Conservation (phyloP, 2,888 invertebrate genomes). For the Agriotes lineatus region DNA sequence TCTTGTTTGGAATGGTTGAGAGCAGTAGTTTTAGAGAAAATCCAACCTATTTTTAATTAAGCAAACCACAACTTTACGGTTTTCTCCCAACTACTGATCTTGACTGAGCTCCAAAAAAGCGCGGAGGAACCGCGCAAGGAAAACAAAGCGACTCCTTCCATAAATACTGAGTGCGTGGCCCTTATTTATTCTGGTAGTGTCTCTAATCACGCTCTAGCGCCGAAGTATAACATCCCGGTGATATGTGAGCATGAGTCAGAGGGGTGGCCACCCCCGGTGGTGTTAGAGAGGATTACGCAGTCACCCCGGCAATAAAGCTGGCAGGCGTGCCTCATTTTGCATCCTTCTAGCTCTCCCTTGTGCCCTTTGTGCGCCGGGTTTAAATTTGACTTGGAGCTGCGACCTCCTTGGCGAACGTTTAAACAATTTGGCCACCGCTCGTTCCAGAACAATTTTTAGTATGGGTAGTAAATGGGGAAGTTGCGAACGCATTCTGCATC, state of each 20-base stretch:
- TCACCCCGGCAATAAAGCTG: conserved; percentile 47
- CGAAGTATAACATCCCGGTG: conserved; percentile 43
- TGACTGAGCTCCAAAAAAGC: too few relatives aligned
- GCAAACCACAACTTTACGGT: too few relatives aligned
- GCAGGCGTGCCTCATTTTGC: conserved; percentile 45
- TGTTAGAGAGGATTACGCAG: conserved; percentile 46
- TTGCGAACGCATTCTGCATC: too few relatives aligned
- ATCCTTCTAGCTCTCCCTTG: conserved; percentile 45
- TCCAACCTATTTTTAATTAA: too few relatives aligned
- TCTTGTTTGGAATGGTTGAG: too few relatives aligned
- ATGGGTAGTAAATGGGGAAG: too few relatives aligned
- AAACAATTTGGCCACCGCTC: conserved; percentile 35
- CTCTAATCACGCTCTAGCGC: conserved; percentile 43
- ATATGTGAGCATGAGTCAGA: conserved; percentile 47
- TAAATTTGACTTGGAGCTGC: conserved; percentile 36
- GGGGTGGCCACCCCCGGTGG: conserved; percentile 42
- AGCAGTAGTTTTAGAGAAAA: neutral
- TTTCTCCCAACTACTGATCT: too few relatives aligned
- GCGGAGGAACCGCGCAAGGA: neutral
- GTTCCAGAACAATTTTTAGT: too few relatives aligned
- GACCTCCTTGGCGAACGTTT: conserved; percentile 34
- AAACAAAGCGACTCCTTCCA: conserved; percentile 8
- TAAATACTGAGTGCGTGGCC: conserved; percentile 26
- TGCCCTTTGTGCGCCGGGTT: conserved; percentile 43
- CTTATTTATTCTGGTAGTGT: conserved; percentile 38